Evolutionary conservation across 2,888 invertebrate genomes (phyloP), one percentile per base, ranked within the genome.

Genomic region (Nezara viridula): DNA sequence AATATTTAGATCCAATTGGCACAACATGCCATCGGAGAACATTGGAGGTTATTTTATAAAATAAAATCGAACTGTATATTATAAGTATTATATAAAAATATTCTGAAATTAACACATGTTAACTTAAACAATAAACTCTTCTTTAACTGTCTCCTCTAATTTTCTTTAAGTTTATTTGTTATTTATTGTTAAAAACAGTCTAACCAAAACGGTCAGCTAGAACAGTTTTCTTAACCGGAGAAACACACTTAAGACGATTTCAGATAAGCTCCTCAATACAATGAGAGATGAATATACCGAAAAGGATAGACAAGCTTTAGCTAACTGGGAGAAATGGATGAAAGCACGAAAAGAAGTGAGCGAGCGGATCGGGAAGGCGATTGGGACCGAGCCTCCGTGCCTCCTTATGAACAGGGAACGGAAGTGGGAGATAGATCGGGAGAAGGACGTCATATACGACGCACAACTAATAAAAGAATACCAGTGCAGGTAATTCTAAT

Each of bases 251-350:
- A 21, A 21, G 19, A 50, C 19, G 50, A n/a, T 55, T 55, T 55
- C 10, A 24, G 27, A 37, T 7, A 37, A 32, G 2, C 24, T 27
- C 24, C 4, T 52, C 2, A 27, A 10, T 37, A 37, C 16, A 9
- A 73, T 73, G 66, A 73, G 66, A 21, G 37, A 32, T 19, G 2
- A 37, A 21, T 37, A 37, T 37, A 73, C 66, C 0, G 66, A 73
- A 19, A 73, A 73, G 24, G 81, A 81, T 81, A 81, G 10, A n/a
- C 81, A 44, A 40, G 88, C 88, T 32, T 85, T 90, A 21, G 50
- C 52, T n/a, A 90, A 90, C 66, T 90, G 90, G 90, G 86, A 88
- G 9, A 90, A 86, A 66, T 90, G 90, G 90, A 49, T 90, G 49
- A 50, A 86, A 24, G 85, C 81, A 24, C 86, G 90, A 50, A 86